Base-by-base conservation (phyloP, 2,797 vertebrate genomes). In the Martes flavigula region DNA sequence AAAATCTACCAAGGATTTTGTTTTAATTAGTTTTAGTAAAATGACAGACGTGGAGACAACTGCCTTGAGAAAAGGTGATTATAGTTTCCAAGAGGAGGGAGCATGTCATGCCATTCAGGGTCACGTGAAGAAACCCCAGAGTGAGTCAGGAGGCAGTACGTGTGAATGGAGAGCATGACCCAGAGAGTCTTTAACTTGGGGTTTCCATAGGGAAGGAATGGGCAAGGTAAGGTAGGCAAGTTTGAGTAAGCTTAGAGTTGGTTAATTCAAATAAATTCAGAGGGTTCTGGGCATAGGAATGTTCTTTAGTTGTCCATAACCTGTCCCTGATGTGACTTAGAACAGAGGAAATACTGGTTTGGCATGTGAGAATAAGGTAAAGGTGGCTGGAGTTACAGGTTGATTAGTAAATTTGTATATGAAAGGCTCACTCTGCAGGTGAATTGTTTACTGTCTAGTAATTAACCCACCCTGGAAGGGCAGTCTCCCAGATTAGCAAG, bases 101-200 rank as follows among this genome's bases (percentile, higher is more conserved):
- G 30, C 43, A 1, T 62, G 17, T 56, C 35, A 7, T 2, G 0
- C 35, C 23, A 32, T 12, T 0, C 23, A 3, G 38, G 38, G 48
- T 32, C 62, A 23, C n/a, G 13, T 7, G 21, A 75, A 58, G 32
- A 62, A 13, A 4, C 9, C 48, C 11, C 18, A 17, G 21, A 54
- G 27, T 30, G 15, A 43, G 54, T 56, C 66, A 25, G 30, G 30
- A 40, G 17, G 15, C 58, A 46, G 32, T 54, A 66, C 13, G 7
- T 43, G 56, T 43, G 30, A 27, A 13, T 6, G 21, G 11, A 48
- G 3, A 14, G 23, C 62, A 7, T 3, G 64, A 7, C 32, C 27
- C 78, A 35, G 48, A 35, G 48, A 51, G 60, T 3, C 43, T 25
- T n/a, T 3, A 21, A 68, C 17, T 17, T 54, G 21, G 35, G 23